phyloP scores from a whole-genome alignment of 1,140 invertebrate species.

The Drosophila ercepeae region DNA sequence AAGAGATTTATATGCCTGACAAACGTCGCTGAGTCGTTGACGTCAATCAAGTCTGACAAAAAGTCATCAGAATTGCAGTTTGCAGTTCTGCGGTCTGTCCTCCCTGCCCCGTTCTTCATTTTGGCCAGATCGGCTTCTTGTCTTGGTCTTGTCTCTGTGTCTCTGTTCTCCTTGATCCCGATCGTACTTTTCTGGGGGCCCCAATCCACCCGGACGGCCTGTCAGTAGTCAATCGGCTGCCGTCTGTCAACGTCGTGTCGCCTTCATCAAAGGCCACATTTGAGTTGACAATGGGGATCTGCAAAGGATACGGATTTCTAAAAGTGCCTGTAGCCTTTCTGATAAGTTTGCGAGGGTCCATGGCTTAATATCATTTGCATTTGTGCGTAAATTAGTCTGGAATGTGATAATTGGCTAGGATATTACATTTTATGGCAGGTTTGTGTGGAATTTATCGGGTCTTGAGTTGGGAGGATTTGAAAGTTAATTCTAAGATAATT shows the following conservation, averaged over 20 bases:
- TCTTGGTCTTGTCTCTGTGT: constrained; percentile 9
- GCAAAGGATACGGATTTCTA: constrained; percentile 46
- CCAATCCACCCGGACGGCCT: constrained; percentile 20
- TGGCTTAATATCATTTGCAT: constrained; percentile 49
- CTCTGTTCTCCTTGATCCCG: constrained; percentile 1
- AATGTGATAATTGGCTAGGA: constrained; percentile 36
- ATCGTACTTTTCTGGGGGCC: constrained; percentile 3
- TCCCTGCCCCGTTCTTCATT: constrained; percentile 15
- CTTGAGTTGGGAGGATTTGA: no score
- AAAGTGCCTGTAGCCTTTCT: constrained; percentile 16
- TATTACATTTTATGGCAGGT: neutral
- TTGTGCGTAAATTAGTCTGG: constrained; percentile 61
- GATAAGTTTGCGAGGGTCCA: constrained; percentile 3
- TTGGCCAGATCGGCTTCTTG: constrained; percentile 31
- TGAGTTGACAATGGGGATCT: constrained; percentile 59
- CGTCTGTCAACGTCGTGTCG: constrained; percentile 78
- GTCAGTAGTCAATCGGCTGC: constrained; percentile 74
- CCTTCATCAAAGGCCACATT: constrained; percentile 74
- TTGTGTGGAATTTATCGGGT: neutral
- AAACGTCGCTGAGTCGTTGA: constrained; percentile 69
- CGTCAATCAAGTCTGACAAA: constrained; percentile 79
- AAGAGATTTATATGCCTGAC: constrained; percentile 75
- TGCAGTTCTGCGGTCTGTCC: constrained; percentile 1
- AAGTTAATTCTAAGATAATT: neutral
- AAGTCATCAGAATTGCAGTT: constrained; percentile 76